phyloP scores from a whole-genome alignment of 2,888 invertebrate genomes.

The Embidobia sp. region DNA sequence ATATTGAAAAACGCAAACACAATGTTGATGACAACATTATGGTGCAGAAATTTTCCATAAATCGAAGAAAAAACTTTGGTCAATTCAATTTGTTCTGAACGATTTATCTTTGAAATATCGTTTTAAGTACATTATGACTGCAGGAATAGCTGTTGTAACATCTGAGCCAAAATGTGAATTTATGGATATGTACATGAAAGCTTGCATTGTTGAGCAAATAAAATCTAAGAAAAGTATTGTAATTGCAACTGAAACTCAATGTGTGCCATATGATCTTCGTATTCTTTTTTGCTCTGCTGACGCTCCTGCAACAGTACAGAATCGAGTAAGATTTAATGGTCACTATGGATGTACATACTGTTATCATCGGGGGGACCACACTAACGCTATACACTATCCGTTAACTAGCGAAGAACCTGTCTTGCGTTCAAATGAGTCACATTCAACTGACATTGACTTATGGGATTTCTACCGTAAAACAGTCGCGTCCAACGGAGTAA shows the following conservation, averaged over 20 bases:
- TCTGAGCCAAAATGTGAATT: constrained; percentile 1
- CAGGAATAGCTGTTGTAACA: not conserved
- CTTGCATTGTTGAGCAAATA: constrained; percentile 14
- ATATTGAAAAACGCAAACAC: not conserved
- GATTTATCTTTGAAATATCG: constrained; percentile 8
- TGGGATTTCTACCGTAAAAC: not conserved
- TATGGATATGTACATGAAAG: constrained; percentile 2
- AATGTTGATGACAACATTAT: not conserved
- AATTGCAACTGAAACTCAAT: not conserved
- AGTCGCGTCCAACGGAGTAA: constrained; percentile 27
- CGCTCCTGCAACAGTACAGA: constrained; percentile 27
- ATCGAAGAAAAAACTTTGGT: constrained; percentile 34
- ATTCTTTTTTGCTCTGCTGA: constrained; percentile 14
- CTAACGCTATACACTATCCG: constrained; percentile 22
- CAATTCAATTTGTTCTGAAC: constrained; percentile 34
- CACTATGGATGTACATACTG: constrained; percentile 4
- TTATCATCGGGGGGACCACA: not conserved
- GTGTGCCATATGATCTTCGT: not conserved
- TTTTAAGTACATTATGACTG: constrained; percentile 12
- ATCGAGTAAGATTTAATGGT: constrained; percentile 7
- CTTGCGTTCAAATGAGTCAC: constrained; percentile 16
- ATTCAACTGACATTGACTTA: constrained; percentile 1
- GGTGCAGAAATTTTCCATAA: constrained; percentile 34
- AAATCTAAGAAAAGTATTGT: not conserved
- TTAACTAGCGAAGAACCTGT: not conserved